These are phyloP conservation scores for Schizotus pectinicornis DNA, from an alignment of 2,888 invertebrate species.

Conservation along the genomic window DNA sequence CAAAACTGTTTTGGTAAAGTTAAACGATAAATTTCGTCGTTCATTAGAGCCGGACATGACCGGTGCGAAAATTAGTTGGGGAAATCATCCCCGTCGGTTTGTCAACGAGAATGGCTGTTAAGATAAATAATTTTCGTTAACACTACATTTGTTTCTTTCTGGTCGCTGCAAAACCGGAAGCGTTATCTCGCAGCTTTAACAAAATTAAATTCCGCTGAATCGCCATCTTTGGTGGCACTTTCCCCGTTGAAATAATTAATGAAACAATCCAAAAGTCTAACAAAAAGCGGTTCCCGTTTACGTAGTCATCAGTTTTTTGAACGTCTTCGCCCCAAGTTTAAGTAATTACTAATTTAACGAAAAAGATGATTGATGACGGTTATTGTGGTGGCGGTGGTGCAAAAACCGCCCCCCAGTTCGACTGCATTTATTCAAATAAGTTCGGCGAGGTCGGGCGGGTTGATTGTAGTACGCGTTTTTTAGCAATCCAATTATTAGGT, in stretches of 20 bases:
- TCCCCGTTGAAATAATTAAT: slow-evolving; percentile 3
- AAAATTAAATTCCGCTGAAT: neutral
- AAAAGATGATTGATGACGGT: slow-evolving; percentile 10
- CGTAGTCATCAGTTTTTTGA: slow-evolving; percentile 6
- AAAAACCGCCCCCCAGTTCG: neutral
- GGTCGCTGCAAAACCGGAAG: too few species aligned
- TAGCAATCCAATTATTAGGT: neutral
- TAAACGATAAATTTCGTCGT: too few species aligned
- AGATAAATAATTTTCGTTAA: too few species aligned
- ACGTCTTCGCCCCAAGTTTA: slow-evolving; percentile 7
- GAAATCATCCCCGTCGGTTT: too few species aligned
- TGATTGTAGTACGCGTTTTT: neutral
- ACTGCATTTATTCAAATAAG: neutral
- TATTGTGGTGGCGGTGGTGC: neutral
- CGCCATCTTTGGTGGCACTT: neutral
- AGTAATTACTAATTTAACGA: slow-evolving; percentile 7
- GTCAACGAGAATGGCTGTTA: too few species aligned
- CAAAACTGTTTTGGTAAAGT: too few species aligned
- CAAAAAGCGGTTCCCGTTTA: neutral
- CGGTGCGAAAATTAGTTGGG: too few species aligned
- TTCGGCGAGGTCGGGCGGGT: neutral
- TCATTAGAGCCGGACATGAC: too few species aligned
- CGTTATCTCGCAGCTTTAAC: neutral
- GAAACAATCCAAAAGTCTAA: slow-evolving; percentile 1
- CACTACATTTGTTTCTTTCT: too few species aligned